Conservation (phyloP, 2,113 vertebrate species). For the Peromyscus polionotus region DNA sequence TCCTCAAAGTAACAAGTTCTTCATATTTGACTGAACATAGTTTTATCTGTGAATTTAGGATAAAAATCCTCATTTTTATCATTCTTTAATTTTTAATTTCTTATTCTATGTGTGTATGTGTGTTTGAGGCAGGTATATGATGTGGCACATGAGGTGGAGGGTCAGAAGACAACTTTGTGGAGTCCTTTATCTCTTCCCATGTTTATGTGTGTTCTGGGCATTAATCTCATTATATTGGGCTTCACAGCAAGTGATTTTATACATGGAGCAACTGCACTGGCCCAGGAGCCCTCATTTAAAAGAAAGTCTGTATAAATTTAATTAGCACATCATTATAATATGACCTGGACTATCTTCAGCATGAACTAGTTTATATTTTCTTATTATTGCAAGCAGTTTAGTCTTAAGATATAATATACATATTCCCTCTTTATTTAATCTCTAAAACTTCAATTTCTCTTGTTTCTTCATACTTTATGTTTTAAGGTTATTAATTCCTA, state of each 20-base stretch:
- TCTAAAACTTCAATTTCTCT: background rate
- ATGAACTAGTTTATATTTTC: background rate
- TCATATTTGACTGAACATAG: background rate
- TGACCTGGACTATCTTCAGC: background rate
- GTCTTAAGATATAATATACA: background rate
- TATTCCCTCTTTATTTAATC: slow-evolving; percentile 36
- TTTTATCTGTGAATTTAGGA: background rate
- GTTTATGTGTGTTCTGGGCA: background rate
- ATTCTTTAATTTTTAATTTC: background rate
- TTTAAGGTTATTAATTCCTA: background rate
- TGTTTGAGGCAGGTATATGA: background rate
- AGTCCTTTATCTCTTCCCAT: background rate
- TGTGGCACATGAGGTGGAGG: background rate
- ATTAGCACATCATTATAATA: background rate
- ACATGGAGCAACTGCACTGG: background rate
- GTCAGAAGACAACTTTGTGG: background rate
- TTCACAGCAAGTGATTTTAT: background rate
- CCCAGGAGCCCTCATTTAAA: background rate
- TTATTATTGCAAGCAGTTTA: background rate
- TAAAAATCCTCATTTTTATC: background rate
- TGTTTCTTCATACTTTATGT: background rate
- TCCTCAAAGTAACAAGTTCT: background rate
- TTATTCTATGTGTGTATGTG: background rate
- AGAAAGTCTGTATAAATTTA: background rate
- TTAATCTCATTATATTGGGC: background rate